phyloP scores from a whole-genome alignment of 35 echinoderm and acorn worm genomes.

The Heliocidaris tuberculata region DNA sequence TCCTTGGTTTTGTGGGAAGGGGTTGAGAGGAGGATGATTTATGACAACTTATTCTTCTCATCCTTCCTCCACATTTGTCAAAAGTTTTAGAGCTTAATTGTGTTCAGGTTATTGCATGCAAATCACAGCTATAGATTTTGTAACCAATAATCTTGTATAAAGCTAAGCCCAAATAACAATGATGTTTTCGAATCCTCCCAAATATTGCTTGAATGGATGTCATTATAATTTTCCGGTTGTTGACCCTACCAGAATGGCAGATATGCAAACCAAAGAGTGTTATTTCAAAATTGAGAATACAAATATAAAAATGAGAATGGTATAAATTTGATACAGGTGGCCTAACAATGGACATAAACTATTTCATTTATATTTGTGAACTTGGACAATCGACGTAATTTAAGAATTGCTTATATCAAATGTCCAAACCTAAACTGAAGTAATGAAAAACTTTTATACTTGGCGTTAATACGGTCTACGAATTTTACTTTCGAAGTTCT shows the following conservation, averaged over 20 bases:
- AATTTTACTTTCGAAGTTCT: no score
- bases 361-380: neutral
- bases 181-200: neutral
- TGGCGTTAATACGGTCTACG: no score
- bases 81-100: neutral
- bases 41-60: neutral
- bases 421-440: no score
- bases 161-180: neutral
- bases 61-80: neutral
- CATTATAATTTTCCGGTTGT: slow-evolving; percentile 13
- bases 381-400: no score
- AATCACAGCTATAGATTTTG: neutral
- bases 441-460: no score
- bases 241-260: neutral
- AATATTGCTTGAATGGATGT: neutral
- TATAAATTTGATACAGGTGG: neutral
- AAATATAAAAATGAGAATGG: neutral
- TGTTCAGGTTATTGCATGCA: neutral
- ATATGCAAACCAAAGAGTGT: neutral
- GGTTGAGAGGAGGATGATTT: neutral
- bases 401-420: no score
- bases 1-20: neutral
- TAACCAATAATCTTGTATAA: neutral
- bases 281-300: neutral
- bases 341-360: neutral